Evolutionary conservation across 2,797 vertebrate species (phyloP).

Genomic region (Catostomus latipinnis): DNA sequence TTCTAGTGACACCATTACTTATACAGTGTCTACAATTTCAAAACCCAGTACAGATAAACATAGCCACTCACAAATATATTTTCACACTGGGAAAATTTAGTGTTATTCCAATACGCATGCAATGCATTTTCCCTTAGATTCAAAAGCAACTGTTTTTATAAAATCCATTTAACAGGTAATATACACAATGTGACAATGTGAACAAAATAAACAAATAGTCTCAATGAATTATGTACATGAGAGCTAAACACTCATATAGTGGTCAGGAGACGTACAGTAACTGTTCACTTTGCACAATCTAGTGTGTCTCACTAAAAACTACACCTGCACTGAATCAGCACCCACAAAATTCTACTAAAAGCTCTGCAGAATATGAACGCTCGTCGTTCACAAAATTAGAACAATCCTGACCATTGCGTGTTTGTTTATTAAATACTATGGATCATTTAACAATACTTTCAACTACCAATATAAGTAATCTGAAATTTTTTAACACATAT

Average conservation of each 20-base stretch:
- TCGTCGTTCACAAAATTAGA: no score
- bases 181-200: constrained; percentile 20
- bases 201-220: constrained; percentile 15
- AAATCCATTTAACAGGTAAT: constrained; percentile 31
- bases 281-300: no score
- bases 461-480: background rate
- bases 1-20: constrained; percentile 21
- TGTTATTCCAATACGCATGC: constrained; percentile 50
- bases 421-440: background rate
- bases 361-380: no score
- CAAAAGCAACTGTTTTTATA: constrained; percentile 17
- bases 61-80: constrained; percentile 39
- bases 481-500: background rate
- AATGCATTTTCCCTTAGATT: constrained; percentile 19
- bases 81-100: constrained; percentile 13
- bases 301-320: no score
- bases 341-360: no score
- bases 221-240: background rate
- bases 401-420: background rate
- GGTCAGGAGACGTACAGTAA: no score
- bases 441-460: background rate
- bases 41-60: constrained; percentile 19
- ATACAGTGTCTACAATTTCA: constrained; percentile 1
- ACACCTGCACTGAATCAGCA: no score
- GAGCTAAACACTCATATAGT: no score